These are phyloP conservation scores for Platynereis dumerilii DNA, from an alignment of 2,888 invertebrate species.

Conservation along the genomic window DNA sequence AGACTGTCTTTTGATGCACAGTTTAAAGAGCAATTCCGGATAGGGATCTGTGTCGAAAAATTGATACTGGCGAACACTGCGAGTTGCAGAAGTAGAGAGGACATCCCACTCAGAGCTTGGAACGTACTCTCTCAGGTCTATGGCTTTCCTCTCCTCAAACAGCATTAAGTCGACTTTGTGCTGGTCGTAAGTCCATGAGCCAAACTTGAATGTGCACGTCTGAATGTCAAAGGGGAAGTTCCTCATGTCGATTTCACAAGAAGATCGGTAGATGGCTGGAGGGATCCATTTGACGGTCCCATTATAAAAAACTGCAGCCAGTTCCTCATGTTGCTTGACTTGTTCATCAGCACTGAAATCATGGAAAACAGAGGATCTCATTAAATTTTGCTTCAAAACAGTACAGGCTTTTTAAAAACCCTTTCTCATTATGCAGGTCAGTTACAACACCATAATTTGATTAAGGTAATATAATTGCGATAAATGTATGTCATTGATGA, in stretches of 20 bases:
- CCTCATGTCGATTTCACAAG: constrained; percentile 13
- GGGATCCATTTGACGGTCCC: constrained; percentile 17
- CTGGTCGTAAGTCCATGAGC: constrained; percentile 16
- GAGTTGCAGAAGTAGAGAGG: background rate
- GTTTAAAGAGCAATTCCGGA: constrained; percentile 7
- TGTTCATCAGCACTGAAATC: constrained; percentile 16
- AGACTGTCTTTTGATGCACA: constrained; percentile 6
- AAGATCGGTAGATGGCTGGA: constrained; percentile 11
- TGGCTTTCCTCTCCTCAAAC: background rate
- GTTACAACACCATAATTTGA: too few relatives aligned
- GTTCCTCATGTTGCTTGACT: constrained; percentile 15
- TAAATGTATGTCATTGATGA: too few relatives aligned
- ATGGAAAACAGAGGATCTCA: background rate
- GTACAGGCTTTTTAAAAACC: too few relatives aligned
- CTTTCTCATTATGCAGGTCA: too few relatives aligned
- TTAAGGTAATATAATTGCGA: too few relatives aligned
- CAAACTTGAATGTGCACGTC: constrained; percentile 11
- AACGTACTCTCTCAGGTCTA: constrained; percentile 17
- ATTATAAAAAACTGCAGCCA: constrained; percentile 11
- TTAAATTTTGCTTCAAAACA: too few relatives aligned
- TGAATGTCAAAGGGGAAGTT: constrained; percentile 16
- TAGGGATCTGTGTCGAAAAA: constrained; percentile 15
- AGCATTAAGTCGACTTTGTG: constrained; percentile 8
- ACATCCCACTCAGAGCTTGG: constrained; percentile 12
- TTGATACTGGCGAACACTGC: constrained; percentile 4